Evolutionary conservation across 2,797 vertebrate species (phyloP).

Genomic region (Momotus momota): DNA sequence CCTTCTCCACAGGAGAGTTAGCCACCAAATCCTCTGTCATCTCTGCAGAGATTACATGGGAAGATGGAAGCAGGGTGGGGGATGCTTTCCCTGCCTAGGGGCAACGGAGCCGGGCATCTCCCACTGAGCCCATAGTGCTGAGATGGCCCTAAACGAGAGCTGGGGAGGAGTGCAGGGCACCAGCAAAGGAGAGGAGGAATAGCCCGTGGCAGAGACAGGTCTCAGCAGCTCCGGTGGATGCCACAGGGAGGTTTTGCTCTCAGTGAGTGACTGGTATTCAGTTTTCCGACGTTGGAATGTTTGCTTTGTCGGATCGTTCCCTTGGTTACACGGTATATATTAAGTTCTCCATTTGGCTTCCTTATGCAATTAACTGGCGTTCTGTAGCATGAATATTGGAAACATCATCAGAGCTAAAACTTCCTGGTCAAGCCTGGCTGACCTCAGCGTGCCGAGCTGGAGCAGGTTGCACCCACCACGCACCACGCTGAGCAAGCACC

Average conservation of each 20-base stretch:
- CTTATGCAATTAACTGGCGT: slow-evolving; percentile 5
- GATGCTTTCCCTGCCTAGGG: not conserved
- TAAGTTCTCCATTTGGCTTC: slow-evolving; percentile 43
- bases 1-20: no score
- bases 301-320: slow-evolving; percentile 48
- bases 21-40: not conserved
- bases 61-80: not conserved
- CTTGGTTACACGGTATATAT: slow-evolving; percentile 60
- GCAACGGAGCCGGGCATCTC: not conserved
- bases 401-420: not conserved
- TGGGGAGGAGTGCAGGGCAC: not conserved
- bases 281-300: not conserved
- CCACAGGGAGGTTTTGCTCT: not conserved
- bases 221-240: not conserved
- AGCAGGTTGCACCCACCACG: not conserved
- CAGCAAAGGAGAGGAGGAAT: fast-evolving
- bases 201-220: not conserved
- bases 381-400: not conserved
- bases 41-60: not conserved
- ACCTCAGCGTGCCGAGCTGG: fast-evolving
- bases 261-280: not conserved
- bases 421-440: not conserved
- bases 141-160: not conserved
- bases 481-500: fast-evolving
- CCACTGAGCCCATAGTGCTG: fast-evolving